These are phyloP conservation scores for Eupsilia transversa DNA, from an alignment of 2,888 invertebrate species.

Conservation along the genomic window DNA sequence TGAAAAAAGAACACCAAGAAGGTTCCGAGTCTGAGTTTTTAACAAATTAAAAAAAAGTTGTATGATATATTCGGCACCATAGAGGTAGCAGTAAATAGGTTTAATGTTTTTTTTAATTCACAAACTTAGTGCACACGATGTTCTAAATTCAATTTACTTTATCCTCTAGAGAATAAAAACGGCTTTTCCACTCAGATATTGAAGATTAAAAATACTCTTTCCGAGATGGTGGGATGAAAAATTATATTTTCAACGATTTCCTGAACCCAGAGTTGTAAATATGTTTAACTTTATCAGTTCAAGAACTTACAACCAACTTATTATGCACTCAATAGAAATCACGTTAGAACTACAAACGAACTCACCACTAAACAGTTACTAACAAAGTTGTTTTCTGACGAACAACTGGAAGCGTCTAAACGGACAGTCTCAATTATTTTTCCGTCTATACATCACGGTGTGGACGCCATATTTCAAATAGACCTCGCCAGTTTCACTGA, in stretches of 20 bases:
- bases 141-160: no score
- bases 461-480: conserved; percentile 62
- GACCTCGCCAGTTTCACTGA: conserved; percentile 48
- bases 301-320: not conserved
- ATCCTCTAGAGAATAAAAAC: no score
- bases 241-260: not conserved
- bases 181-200: no score
- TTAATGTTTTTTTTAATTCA: no score
- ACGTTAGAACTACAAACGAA: not conserved
- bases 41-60: no score
- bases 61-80: no score
- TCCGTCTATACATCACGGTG: conserved; percentile 58
- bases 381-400: conserved; percentile 51
- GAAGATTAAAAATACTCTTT: no score
- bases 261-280: not conserved
- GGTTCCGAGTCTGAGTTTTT: no score
- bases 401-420: conserved; percentile 49
- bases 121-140: no score
- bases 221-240: no score
- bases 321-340: not conserved
- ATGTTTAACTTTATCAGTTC: not conserved
- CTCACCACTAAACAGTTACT: conserved; percentile 29
- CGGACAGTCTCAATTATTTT: conserved; percentile 64
- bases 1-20: no score
- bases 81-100: no score